Evolutionary conservation across 1,140 invertebrate genomes (phyloP).

Genomic region (Nymphalis io): DNA sequence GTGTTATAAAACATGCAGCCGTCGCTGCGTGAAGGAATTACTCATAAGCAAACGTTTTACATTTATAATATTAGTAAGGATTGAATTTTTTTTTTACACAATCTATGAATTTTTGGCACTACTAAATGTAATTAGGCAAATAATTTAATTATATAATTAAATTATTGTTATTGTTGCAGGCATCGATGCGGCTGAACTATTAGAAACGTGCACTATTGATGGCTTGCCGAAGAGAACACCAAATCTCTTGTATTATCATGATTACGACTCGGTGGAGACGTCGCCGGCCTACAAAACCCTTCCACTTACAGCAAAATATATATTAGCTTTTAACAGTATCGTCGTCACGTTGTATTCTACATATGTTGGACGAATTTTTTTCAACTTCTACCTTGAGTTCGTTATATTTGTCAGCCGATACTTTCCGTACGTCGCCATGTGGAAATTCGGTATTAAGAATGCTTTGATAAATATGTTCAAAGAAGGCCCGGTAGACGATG

Average conservation of each 20-base stretch:
- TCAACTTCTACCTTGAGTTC: slow-evolving; percentile 35
- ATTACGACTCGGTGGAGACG: slow-evolving; percentile 40
- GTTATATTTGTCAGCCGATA: slow-evolving; percentile 28
- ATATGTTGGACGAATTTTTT: slow-evolving; percentile 31
- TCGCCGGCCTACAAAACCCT: slow-evolving; percentile 40
- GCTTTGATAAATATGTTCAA: slow-evolving; percentile 41
- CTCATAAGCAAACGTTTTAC: too few relatives aligned
- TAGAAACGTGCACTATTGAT: slow-evolving; percentile 41
- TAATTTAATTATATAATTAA: too few relatives aligned
- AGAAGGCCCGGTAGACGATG: slow-evolving; percentile 37
- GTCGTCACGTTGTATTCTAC: slow-evolving; percentile 34
- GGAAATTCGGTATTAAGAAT: slow-evolving; percentile 37
- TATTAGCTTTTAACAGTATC: slow-evolving; percentile 16
- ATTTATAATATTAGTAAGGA: too few relatives aligned
- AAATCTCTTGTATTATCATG: slow-evolving; percentile 32
- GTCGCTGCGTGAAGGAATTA: too few relatives aligned
- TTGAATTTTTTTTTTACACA: too few relatives aligned
- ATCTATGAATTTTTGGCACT: too few relatives aligned
- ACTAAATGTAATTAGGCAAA: too few relatives aligned
- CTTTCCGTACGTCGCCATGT: slow-evolving; percentile 42
- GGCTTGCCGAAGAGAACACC: slow-evolving; percentile 27
- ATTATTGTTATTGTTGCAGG: slow-evolving; percentile 31
- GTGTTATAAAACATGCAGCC: too few relatives aligned
- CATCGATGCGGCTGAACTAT: slow-evolving; percentile 31
- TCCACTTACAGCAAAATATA: slow-evolving; percentile 35